phyloP scores from a whole-genome alignment of 2,113 vertebrate species.

The Dasypus novemcinctus region DNA sequence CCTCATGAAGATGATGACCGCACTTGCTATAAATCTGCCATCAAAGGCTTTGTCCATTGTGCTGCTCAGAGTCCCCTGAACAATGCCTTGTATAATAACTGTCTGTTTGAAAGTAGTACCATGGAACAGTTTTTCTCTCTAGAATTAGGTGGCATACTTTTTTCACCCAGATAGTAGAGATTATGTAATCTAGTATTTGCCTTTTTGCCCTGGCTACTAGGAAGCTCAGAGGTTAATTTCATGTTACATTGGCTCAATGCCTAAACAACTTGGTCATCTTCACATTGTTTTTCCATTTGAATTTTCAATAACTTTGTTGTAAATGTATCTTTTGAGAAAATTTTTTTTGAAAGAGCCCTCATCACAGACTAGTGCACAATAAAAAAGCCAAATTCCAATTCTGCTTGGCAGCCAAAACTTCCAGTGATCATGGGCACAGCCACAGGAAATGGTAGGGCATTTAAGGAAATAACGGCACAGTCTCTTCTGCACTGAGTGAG shows the following conservation, averaged over 20 bases:
- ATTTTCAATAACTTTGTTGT: slow-evolving; percentile 36
- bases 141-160: not conserved
- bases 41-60: not conserved
- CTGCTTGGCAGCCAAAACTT: not conserved
- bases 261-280: not conserved
- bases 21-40: slow-evolving; percentile 29
- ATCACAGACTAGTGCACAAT: slow-evolving; percentile 14
- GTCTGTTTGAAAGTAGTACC: not conserved
- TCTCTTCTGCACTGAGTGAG: not conserved
- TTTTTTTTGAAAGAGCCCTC: slow-evolving; percentile 26
- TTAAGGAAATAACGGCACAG: not conserved
- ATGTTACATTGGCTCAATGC: not conserved
- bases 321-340: slow-evolving; percentile 55
- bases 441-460: not conserved
- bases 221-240: slow-evolving; percentile 49
- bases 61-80: not conserved
- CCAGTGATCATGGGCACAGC: not conserved
- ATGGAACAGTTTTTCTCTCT: not conserved
- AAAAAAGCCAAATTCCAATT: slow-evolving; percentile 51
- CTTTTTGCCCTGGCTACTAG: slow-evolving; percentile 57
- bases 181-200: slow-evolving; percentile 11
- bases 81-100: not conserved
- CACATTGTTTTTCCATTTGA: slow-evolving; percentile 37
- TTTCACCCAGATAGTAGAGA: not conserved
- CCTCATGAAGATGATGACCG: slow-evolving; percentile 4